Evolutionary conservation across 2,888 invertebrate species (phyloP).

Genomic region (Cosmia trapezina): DNA sequence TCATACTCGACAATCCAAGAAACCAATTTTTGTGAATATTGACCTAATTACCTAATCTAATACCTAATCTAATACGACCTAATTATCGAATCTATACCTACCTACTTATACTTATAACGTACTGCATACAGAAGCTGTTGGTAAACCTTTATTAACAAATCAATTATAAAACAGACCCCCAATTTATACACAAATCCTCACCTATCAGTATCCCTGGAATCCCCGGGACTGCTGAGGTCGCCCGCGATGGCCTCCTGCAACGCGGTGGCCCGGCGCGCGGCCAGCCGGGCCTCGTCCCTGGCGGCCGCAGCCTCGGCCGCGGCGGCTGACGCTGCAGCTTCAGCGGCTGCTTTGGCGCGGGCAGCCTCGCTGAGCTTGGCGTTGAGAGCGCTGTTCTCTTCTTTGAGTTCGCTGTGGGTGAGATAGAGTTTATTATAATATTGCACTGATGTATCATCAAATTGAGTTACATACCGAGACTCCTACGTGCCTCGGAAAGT

Average conservation of each 20-base stretch:
- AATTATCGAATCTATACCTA: too few relatives aligned
- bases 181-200: not conserved
- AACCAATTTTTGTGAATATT: too few relatives aligned
- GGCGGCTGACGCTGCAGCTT: slow-evolving; percentile 93
- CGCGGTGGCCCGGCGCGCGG: slow-evolving; percentile 97
- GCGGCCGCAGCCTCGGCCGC: slow-evolving; percentile 92
- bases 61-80: too few relatives aligned
- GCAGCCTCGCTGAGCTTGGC: slow-evolving; percentile 94
- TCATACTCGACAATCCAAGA: too few relatives aligned
- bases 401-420: slow-evolving; percentile 92
- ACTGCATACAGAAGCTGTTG: too few relatives aligned
- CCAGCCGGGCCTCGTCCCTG: slow-evolving; percentile 95
- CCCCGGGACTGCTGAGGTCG: slow-evolving; percentile 93
- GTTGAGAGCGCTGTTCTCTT: slow-evolving; percentile 93
- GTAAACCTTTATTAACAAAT: too few relatives aligned
- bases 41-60: too few relatives aligned
- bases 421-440: not conserved
- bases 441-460: not conserved
- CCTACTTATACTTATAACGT: too few relatives aligned
- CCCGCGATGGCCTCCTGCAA: slow-evolving; percentile 98
- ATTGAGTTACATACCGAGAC: too few relatives aligned
- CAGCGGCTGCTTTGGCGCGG: slow-evolving; percentile 94
- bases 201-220: slow-evolving; percentile 91
- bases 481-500: too few relatives aligned
- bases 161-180: too few relatives aligned